phyloP scores from a whole-genome alignment of 2,797 vertebrate genomes.

The Characodon lateralis region DNA sequence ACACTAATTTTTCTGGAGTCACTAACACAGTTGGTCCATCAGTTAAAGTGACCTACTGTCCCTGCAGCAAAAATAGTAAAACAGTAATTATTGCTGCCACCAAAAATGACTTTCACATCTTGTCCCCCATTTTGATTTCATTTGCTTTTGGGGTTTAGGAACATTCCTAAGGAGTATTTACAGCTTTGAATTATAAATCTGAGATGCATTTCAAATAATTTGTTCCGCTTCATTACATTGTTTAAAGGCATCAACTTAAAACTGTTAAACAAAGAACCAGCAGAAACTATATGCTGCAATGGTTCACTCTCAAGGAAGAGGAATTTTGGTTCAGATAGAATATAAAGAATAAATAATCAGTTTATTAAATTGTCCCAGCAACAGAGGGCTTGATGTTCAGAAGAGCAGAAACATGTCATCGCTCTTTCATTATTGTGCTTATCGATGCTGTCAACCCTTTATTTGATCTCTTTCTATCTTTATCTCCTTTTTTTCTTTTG shows the following conservation, averaged over 20 bases:
- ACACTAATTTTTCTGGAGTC: constrained; percentile 41
- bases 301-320: constrained; percentile 4
- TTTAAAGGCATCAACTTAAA: not conserved
- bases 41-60: not conserved
- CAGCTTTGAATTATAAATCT: not conserved
- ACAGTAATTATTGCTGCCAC: not conserved
- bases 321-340: constrained; percentile 4
- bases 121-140: not conserved
- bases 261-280: not conserved
- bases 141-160: not conserved
- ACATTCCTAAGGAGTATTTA: not conserved
- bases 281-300: not conserved
- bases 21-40: not conserved
- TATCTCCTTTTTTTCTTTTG: not conserved
- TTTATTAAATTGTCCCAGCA: constrained; percentile 12
- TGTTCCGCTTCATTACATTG: not conserved
- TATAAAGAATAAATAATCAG: constrained; percentile 7
- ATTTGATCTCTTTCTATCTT: constrained; percentile 15
- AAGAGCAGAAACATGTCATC: constrained; percentile 20
- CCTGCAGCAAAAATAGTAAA: not conserved
- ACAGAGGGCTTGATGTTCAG: constrained; percentile 8
- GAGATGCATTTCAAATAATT: not conserved
- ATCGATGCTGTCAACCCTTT: constrained; percentile 17
- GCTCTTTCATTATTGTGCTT: constrained; percentile 1
- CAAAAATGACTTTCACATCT: not conserved